Evolutionary conservation across 2,888 invertebrate genomes (phyloP).

Genomic region (Ichneumoninae sp.): DNA sequence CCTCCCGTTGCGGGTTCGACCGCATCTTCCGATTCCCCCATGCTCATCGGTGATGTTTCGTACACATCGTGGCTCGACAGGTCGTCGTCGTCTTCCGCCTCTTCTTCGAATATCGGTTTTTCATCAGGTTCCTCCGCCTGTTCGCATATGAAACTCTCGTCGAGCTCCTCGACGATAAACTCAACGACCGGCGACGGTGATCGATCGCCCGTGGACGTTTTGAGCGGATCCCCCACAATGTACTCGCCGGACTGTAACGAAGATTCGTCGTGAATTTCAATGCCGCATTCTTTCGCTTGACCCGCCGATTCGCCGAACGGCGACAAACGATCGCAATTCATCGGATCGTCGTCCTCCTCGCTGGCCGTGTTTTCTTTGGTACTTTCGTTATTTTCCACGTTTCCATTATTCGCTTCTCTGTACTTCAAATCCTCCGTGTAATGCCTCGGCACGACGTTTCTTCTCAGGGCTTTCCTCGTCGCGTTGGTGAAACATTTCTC

Average conservation of each 20-base stretch:
- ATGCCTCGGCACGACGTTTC: conserved; percentile 62
- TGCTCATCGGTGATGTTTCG: not conserved
- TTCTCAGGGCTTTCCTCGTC: conserved; percentile 45
- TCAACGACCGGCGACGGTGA: conserved; percentile 58
- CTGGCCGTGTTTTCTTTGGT: not conserved
- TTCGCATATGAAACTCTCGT: conserved; percentile 54
- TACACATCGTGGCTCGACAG: not conserved
- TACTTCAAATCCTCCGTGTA: conserved; percentile 60
- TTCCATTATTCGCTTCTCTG: conserved; percentile 1
- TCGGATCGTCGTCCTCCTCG: conserved; percentile 22
- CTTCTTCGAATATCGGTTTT: conserved; percentile 2
- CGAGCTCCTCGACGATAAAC: conserved; percentile 62
- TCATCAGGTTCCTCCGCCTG: not conserved
- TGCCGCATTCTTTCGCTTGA: not conserved
- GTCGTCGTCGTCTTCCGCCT: conserved; percentile 2
- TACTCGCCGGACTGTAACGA: conserved; percentile 10
- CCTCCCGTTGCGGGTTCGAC: not conserved
- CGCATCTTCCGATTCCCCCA: not conserved
- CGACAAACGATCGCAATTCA: conserved; percentile 9
- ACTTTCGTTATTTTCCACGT: conserved; percentile 5
- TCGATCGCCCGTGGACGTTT: not conserved
- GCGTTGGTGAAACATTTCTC: conserved; percentile 56
- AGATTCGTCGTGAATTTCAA: conserved; percentile 6
- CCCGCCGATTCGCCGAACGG: not conserved
- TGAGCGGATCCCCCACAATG: not conserved